Base-by-base conservation (phyloP, 2,113 vertebrate species). In the Nematolebias whitei region DNA sequence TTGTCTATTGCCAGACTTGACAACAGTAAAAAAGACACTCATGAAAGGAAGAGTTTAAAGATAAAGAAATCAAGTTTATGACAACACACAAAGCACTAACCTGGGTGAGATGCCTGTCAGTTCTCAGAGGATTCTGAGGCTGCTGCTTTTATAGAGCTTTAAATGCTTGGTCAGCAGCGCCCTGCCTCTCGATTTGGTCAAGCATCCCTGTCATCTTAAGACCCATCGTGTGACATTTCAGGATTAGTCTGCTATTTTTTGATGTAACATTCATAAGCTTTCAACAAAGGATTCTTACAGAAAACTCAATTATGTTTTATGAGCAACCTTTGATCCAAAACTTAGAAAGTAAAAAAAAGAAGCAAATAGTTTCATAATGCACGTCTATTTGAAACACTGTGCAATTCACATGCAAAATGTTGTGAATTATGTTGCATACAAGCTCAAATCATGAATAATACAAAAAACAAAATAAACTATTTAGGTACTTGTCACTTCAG, bases 161-260 rank as follows among this genome's bases (percentile, higher is more conserved):
- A 73, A 61, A 11, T 81, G 84, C 68, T 38, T 26, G 4, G 74
- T 88, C 88, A 87, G 86, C 84, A 65, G 54, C 47, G 52, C 58
- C 49, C 44, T 18, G 1, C 66, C 59, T 15, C 84, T 83, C 62
- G 5, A 80, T 88, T 89, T 89, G 84, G 84, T 84, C 84, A 89
- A 79, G 79, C 63, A 84, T 76, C 74, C 56, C 57, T 78, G 67
- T 61, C 71, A 79, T 79, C 39, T 38, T 74, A 53, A 79, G 52
- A 73, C 44, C 59, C 67, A 68, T 79, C 77, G 64, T 50, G 50
- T 43, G 40, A 61, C 68, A 80, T 58, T 63, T 2, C 45, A 50
- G 23, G 16, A 51, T 78, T 49, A n/a, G 50, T 16, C 40, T 39
- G 44, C 43, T 55, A 57, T 77, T 66, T 66, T 14, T 68, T 68